phyloP scores from a whole-genome alignment of 1,140 invertebrate genomes.

The Diachasma alloeum region DNA sequence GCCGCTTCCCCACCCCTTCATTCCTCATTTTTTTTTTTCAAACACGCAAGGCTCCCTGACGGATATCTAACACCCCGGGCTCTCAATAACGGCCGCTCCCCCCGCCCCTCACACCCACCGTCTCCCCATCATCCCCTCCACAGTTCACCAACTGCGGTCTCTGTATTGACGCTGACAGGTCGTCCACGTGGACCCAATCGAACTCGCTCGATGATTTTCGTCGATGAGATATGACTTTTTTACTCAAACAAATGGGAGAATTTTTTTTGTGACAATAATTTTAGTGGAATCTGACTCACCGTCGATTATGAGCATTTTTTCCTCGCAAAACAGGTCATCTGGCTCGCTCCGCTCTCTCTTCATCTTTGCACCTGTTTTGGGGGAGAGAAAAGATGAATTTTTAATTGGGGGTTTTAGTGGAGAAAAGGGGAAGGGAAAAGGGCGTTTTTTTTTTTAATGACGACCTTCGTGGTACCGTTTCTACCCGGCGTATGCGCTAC shows the following conservation, averaged over 20 bases:
- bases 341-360: conserved; percentile 59
- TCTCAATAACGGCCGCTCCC: conserved; percentile 11
- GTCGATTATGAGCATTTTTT: conserved; percentile 64
- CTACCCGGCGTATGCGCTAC: conserved; percentile 23
- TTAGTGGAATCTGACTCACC: conserved; percentile 45
- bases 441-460: neutral
- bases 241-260: too few relatives aligned
- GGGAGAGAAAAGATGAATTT: conserved; percentile 10
- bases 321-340: conserved; percentile 63
- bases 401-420: neutral
- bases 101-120: neutral
- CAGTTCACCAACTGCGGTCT: neutral
- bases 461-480: conserved; percentile 25
- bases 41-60: neutral
- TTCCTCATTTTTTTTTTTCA: neutral
- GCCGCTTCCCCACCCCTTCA: conserved; percentile 20
- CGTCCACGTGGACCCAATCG: neutral
- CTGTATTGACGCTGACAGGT: conserved; percentile 9
- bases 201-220: neutral
- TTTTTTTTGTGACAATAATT: neutral
- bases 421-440: neutral
- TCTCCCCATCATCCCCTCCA: neutral
- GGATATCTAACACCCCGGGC: conserved; percentile 19
- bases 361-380: conserved; percentile 55
- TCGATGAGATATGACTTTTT: neutral